Evolutionary conservation across 2,888 invertebrate genomes (phyloP), one percentile per base, ranked within the genome.

Genomic region (Venustoraphidia nigricollis): DNA sequence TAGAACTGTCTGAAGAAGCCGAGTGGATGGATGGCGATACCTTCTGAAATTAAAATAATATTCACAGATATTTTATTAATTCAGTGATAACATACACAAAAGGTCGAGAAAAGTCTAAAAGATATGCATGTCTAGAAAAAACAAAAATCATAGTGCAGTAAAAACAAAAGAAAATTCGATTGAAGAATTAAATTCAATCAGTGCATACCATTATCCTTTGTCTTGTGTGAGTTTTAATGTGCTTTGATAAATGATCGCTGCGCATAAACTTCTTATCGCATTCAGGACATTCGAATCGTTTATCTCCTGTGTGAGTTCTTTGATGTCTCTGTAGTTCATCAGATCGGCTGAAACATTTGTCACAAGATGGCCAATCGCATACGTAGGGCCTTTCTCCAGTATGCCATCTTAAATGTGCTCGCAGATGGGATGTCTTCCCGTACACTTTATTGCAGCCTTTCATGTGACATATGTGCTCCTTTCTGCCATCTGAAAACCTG

Each of bases 361-460:
- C 89, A 62, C 94, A 94, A 58, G 85, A 86, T 47, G 88, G 62
- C 89, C 89, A 90, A 61, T 81, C 81, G 67, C 94, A 94, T 1
- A 83, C 79, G 62, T 90, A 94, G 0, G 94, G 94, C 9, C 92
- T 71, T 61, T 94, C 94, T 0, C 92, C 92, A 0, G 88, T 89
- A 62, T 95, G 95, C 92, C 91, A 92, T 45, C 94, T 76, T 3
- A 92, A 71, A 64, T 92, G 92, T 0, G 92, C 92, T 66, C 92
- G 92, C 52, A 96, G 66, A 62, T 96, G 95, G 0, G 93, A 93
- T 0, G 93, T 92, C 66, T 94, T 94, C 10, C 89, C 90, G 66
- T 95, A 96, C 11, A 90, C 82, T 59, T 86, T 83, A 50, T 79
- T 81, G 62, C 94, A 95, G 41, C 89, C 90, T 2, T 86, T 83